These are phyloP conservation scores for Ahaetulla prasina DNA, from an alignment of 2,113 vertebrate genomes.

Conservation along the genomic window DNA sequence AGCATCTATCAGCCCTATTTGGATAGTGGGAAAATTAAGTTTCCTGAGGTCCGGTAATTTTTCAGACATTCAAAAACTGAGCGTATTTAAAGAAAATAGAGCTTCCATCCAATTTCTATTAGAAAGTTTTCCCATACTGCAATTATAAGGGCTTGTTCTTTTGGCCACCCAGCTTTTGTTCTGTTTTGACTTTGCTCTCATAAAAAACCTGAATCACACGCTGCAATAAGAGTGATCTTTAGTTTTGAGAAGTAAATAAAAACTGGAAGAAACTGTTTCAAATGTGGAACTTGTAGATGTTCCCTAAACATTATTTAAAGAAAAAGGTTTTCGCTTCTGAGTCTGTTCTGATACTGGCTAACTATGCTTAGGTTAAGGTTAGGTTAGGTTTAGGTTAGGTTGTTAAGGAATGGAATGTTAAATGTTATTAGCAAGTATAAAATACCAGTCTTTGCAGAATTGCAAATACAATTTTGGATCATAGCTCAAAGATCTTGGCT, in stretches of 20 bases:
- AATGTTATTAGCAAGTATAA: not conserved
- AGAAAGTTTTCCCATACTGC: not conserved
- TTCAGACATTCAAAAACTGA: not conserved
- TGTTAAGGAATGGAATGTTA: not conserved
- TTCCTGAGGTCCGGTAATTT: not conserved
- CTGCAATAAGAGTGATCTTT: not conserved
- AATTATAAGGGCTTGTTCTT: not conserved
- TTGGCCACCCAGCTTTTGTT: not conserved
- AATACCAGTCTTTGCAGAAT: not conserved
- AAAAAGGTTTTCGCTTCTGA: not conserved
- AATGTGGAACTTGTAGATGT: not conserved
- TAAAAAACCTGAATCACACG: not conserved
- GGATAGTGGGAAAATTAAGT: not conserved
- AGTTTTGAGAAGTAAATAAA: not conserved
- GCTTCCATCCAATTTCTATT: not conserved
- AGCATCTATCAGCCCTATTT: not conserved
- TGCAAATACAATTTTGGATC: not conserved
- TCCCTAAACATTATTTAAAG: not conserved
- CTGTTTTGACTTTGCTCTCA: not conserved
- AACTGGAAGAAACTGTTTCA: not conserved
- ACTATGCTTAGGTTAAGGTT: slow-evolving; percentile 22
- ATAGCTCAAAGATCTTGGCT: not conserved
- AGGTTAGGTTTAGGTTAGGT: no score
- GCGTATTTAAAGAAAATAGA: not conserved
- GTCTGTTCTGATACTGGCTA: not conserved